Percentiles rank a stretch among this genome's conserved stretches.
phyloP scores from a whole-genome alignment of 1,140 invertebrate genomes.

The Aphelinus certus region DNA sequence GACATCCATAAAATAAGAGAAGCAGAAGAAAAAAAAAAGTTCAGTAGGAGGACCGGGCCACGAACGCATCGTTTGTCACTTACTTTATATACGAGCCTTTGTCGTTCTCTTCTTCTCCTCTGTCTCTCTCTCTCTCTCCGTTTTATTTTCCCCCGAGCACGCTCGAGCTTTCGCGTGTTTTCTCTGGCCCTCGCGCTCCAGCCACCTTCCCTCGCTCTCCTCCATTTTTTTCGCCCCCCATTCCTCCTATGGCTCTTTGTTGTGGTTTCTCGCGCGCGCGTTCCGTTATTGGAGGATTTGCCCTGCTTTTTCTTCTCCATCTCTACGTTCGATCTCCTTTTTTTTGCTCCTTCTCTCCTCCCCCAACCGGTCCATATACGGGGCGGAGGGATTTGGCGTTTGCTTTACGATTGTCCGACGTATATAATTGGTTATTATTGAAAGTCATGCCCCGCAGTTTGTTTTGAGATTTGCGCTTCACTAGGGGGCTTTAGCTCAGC shows the following conservation, averaged over 20 bases:
- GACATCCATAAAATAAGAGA: neutral
- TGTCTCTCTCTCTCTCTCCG: too few species aligned
- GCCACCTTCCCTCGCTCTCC: neutral
- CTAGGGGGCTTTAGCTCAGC: neutral
- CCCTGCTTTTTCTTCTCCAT: neutral
- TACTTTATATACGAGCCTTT: neutral
- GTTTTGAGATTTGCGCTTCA: neutral
- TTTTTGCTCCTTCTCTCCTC: neutral
- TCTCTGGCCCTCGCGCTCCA: too few species aligned
- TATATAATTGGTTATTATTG: slow-evolving; percentile 26
- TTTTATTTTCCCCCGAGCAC: too few species aligned
- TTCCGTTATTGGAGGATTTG: too few species aligned
- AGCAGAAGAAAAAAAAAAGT: neutral
- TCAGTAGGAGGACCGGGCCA: neutral
- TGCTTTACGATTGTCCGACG: neutral
- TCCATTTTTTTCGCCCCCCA: slow-evolving; percentile 5
- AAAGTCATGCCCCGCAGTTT: slow-evolving; percentile 5
- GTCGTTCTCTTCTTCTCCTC: neutral
- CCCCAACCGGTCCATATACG: too few species aligned
- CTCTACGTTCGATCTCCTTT: neutral
- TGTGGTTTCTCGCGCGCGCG: neutral
- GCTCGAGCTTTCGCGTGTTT: too few species aligned
- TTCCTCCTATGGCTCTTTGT: neutral
- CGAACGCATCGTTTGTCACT: slow-evolving; percentile 30
- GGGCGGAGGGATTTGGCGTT: too few species aligned